Conservation (phyloP, 2,113 vertebrate species). For the Tachycineta bicolor region DNA sequence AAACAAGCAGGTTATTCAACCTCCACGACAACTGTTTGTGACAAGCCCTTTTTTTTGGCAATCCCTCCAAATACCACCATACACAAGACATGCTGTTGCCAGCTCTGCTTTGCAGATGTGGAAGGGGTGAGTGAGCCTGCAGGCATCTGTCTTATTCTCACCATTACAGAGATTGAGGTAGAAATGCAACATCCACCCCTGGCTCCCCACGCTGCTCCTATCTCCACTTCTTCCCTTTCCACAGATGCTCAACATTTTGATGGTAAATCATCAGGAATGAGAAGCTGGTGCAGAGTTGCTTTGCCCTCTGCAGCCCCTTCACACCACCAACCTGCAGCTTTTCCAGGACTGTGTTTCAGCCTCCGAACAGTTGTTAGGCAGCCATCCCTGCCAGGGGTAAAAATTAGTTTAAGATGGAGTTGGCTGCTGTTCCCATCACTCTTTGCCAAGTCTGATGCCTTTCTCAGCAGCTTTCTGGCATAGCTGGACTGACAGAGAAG, state of each 20-base stretch:
- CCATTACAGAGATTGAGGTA: neutral
- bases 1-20: accelerated
- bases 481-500: neutral
- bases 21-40: neutral
- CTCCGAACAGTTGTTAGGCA: neutral
- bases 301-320: neutral
- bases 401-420: neutral
- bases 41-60: neutral
- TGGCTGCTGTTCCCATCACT: neutral
- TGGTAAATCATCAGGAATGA: neutral
- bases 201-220: neutral
- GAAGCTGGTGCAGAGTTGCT: neutral
- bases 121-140: neutral
- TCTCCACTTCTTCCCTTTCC: neutral
- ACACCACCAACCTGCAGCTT: neutral
- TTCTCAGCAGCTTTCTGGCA: neutral
- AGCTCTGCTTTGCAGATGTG: neutral
- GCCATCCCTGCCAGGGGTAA: neutral
- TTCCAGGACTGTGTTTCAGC: neutral
- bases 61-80: neutral
- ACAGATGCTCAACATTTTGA: neutral
- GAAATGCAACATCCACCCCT: neutral
- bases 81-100: neutral
- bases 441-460: neutral
- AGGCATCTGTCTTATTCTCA: neutral